A percentile compares a stretch with the other conserved stretches of the same genome.
Conservation (phyloP, 2,113 vertebrate species). For the Puntigrus tetrazona region DNA sequence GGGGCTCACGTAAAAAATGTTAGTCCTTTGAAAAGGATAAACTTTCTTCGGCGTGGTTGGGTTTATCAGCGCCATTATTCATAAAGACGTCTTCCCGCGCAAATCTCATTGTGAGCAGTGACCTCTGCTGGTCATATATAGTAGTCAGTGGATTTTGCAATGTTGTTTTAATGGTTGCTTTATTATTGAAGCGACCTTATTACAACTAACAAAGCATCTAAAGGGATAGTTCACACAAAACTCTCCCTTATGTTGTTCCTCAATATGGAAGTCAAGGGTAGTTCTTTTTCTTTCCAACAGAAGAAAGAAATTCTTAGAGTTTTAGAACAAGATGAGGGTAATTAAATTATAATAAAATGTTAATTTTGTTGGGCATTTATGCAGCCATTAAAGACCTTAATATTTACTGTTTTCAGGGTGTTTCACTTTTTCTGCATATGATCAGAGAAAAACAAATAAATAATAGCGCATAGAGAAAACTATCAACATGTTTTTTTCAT, state of each 20-base stretch:
- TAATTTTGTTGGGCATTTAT: too few relatives aligned
- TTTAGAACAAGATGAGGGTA: too few relatives aligned
- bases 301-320: background rate
- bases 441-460: too few relatives aligned
- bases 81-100: background rate
- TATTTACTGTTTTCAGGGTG: background rate
- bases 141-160: background rate
- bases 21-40: background rate
- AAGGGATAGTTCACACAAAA: background rate
- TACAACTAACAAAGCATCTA: background rate
- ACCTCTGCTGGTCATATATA: slow-evolving; percentile 33
- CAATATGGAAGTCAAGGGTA: too few relatives aligned
- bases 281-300: background rate
- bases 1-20: background rate
- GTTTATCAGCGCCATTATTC: background rate
- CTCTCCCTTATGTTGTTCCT: too few relatives aligned
- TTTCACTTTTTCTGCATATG: background rate
- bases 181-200: background rate
- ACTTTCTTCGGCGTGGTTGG: background rate
- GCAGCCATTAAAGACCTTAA: background rate
- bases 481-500: background rate
- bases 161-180: background rate
- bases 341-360: too few relatives aligned
- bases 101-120: slow-evolving; percentile 4
- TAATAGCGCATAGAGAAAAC: background rate